Evolutionary conservation across 2,797 vertebrate species (phyloP).

Genomic region (Cynodonichthys magdalenae): DNA sequence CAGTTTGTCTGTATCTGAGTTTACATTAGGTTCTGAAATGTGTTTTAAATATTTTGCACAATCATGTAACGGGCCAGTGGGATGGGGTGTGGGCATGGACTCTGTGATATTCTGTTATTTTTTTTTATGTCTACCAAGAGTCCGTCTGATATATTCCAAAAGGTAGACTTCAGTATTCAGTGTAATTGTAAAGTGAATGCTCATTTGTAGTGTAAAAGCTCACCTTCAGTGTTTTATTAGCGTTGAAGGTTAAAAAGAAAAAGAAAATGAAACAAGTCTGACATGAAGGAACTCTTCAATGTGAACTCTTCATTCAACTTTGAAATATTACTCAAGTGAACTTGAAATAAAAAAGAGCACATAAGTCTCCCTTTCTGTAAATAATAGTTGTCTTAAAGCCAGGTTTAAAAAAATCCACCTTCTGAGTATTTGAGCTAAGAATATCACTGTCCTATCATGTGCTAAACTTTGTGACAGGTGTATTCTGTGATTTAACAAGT

Average conservation of each 20-base stretch:
- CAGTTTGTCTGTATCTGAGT: slow-evolving; percentile 60
- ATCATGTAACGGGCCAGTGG: slow-evolving; percentile 62
- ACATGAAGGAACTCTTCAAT: slow-evolving; percentile 52
- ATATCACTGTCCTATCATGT: slow-evolving; percentile 84
- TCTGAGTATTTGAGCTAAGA: slow-evolving; percentile 79
- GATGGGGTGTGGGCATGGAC: slow-evolving; percentile 43
- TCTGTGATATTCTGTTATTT: slow-evolving; percentile 69
- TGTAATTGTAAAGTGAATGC: slow-evolving; percentile 78
- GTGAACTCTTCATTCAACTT: slow-evolving; percentile 59
- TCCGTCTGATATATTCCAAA: slow-evolving; percentile 75
- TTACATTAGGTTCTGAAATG: slow-evolving; percentile 64
- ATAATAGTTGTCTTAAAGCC: slow-evolving; percentile 80
- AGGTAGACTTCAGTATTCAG: slow-evolving; percentile 77
- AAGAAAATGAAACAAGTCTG: slow-evolving; percentile 30
- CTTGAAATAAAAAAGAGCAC: slow-evolving; percentile 70
- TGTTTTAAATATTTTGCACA: slow-evolving; percentile 78
- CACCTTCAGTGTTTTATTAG: slow-evolving; percentile 59
- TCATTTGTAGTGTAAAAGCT: slow-evolving; percentile 73
- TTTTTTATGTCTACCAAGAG: slow-evolving; percentile 69
- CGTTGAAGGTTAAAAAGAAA: slow-evolving; percentile 39
- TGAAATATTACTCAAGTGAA: slow-evolving; percentile 66
- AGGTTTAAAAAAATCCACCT: slow-evolving; percentile 40
- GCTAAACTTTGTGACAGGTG: slow-evolving; percentile 87
- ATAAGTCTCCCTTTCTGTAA: slow-evolving; percentile 71
- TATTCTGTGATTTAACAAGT: slow-evolving; percentile 73